Base-by-base conservation (phyloP, 2,797 vertebrate genomes). In the Takifugu ocellatus region DNA sequence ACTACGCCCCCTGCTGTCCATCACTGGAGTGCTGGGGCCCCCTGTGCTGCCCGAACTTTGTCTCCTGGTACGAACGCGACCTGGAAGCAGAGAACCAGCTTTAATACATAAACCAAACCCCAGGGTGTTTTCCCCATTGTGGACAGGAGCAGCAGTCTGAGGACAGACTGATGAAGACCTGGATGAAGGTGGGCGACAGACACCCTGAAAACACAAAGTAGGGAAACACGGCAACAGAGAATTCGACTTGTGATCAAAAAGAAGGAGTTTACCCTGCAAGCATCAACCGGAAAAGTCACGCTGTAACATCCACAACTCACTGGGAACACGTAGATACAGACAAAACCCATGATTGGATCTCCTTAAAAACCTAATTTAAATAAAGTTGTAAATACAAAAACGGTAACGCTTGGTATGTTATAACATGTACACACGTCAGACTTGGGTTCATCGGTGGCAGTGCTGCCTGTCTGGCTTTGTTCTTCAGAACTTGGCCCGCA, bases 1-100 rank as follows among this genome's bases (percentile, higher is more conserved):
- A 81, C 95, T 99, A 42, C 97, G 94, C 55, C 96, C 97, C 60
- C 96, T 92, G 45, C 87, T 97, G 65, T 99, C 97, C 5, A 93
- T 91, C 66, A 94, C 89, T 0, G 92, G 88, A 1, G 92, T 79
- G 70, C 87, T 91, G 52, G 91, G 79, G 0, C 92, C 93, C 14
- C 90, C 92, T 60, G 90, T 68, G 15, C 91, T 97, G 78, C 96
- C 95, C 0, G 97, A 96, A 82, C 95, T 99, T 54, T 95, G 95
- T 6, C 95, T 91, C 83, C 96, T 90, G 0, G 96, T 97, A 14
- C 96, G 95, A 55, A 98, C 93, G 1, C 96, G 96, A 77, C 96
- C 97, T 98, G 84, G 7, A 31, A n/a, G 47, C 7, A 6, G 6
- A 15, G 16, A 10, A 25, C 29, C n/a, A 56, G 54, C 17, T 45